These are phyloP conservation scores for Caenorhabditis virilis DNA, from an alignment of 2,888 invertebrate genomes.

Conservation along the genomic window DNA sequence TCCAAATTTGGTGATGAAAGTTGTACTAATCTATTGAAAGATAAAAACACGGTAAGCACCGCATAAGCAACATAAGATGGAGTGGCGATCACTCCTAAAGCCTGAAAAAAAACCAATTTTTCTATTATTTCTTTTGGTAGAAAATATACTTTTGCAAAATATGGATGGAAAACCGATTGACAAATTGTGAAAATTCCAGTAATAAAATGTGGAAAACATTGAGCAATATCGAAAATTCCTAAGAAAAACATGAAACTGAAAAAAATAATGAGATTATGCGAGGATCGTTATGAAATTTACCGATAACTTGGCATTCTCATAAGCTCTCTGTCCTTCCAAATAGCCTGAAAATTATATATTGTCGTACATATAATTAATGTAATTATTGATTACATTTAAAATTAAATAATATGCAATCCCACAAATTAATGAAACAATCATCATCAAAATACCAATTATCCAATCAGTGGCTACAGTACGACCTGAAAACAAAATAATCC, in stretches of 20 bases:
- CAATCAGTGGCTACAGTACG: constrained; percentile 37
- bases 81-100: constrained; percentile 56
- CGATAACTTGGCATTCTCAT: constrained; percentile 53
- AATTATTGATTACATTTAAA: constrained; percentile 15
- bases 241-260: constrained; percentile 60
- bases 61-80: constrained; percentile 59
- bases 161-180: constrained; percentile 42
- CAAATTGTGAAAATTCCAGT: constrained; percentile 58
- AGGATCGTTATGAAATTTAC: too few species aligned
- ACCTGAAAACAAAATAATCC: too few species aligned
- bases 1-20: constrained; percentile 44
- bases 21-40: constrained; percentile 53
- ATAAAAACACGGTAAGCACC: constrained; percentile 55
- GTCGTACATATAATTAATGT: background rate
- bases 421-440: constrained; percentile 36
- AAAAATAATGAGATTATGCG: too few species aligned
- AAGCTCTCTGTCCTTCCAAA: constrained; percentile 55
- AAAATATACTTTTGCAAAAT: constrained; percentile 43
- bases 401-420: constrained; percentile 46
- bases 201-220: constrained; percentile 55
- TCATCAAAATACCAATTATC: constrained; percentile 49
- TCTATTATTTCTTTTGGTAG: background rate
- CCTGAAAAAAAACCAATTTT: constrained; percentile 24
- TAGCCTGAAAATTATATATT: constrained; percentile 35
- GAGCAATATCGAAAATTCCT: constrained; percentile 53